These are phyloP conservation scores for Pangasius krempfi DNA, from an alignment of 2,797 vertebrate species.

Conservation along the genomic window DNA sequence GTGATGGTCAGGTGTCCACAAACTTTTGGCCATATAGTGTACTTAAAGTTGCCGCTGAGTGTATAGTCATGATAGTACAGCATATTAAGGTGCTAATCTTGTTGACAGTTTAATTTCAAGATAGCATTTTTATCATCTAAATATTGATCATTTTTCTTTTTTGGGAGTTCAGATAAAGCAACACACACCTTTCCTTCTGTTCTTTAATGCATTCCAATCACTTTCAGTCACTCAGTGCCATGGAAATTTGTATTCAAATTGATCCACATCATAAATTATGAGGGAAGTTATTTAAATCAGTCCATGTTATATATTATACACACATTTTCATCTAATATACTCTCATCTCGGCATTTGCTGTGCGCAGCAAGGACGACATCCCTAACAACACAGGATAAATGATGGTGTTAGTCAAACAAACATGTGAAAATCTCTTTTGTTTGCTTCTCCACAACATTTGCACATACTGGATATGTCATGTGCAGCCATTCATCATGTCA, in stretches of 20 bases:
- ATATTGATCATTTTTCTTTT: not conserved
- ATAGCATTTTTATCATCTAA: not conserved
- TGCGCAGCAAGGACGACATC: not conserved
- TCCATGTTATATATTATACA: not conserved
- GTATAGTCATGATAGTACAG: not conserved
- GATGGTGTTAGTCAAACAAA: not conserved
- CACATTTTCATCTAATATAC: not conserved
- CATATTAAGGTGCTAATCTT: not conserved
- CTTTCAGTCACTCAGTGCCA: not conserved
- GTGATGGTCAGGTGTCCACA: too few species aligned
- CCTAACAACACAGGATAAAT: not conserved
- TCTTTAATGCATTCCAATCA: not conserved
- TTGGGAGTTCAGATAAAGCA: not conserved
- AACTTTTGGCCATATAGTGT: too few species aligned
- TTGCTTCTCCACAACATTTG: constrained; percentile 26
- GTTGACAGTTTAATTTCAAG: not conserved
- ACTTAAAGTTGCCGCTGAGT: not conserved
- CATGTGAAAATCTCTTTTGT: constrained; percentile 13
- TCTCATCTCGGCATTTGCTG: too few species aligned
- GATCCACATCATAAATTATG: not conserved
- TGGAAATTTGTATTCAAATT: not conserved
- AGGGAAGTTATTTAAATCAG: not conserved
- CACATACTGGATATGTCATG: not conserved
- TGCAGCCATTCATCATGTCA: not conserved
- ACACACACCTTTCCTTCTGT: too few species aligned